Evolutionary conservation across 2,797 vertebrate genomes (phyloP).

Genomic region (Zenarchopterus dispar): DNA sequence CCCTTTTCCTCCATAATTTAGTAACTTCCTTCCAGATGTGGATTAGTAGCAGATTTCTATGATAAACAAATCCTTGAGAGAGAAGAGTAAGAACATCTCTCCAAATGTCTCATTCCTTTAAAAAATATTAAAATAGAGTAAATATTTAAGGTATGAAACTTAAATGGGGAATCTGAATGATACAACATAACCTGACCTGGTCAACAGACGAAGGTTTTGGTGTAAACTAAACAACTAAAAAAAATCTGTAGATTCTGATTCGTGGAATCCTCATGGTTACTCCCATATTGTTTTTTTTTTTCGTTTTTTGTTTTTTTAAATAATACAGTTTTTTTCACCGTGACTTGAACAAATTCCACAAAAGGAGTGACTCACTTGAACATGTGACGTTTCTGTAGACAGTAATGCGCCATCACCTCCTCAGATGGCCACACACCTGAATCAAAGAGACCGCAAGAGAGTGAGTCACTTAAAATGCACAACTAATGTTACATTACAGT

Average conservation of each 20-base stretch:
- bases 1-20: too few relatives aligned
- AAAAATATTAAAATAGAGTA: not conserved
- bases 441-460: constrained; percentile 30
- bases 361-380: constrained; percentile 89
- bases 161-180: not conserved
- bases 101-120: not conserved
- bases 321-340: too few relatives aligned
- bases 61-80: too few relatives aligned
- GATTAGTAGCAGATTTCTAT: too few relatives aligned
- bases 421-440: constrained; percentile 97
- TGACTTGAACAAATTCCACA: constrained; percentile 41
- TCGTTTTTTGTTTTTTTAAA: too few relatives aligned
- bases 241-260: too few relatives aligned
- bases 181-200: not conserved
- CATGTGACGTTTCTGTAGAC: constrained; percentile 89
- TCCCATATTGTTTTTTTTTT: too few relatives aligned
- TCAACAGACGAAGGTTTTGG: too few relatives aligned
- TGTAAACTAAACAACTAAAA: too few relatives aligned
- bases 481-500: constrained; percentile 8
- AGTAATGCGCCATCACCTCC: constrained; percentile 97
- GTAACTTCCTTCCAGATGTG: too few relatives aligned
- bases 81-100: too few relatives aligned
- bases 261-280: too few relatives aligned
- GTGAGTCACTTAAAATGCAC: constrained; percentile 2
- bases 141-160: not conserved